Percentiles rank a stretch among this genome's conserved stretches.
phyloP scores from a whole-genome alignment of 2,888 invertebrate species.

The Calliphora vomitoria region DNA sequence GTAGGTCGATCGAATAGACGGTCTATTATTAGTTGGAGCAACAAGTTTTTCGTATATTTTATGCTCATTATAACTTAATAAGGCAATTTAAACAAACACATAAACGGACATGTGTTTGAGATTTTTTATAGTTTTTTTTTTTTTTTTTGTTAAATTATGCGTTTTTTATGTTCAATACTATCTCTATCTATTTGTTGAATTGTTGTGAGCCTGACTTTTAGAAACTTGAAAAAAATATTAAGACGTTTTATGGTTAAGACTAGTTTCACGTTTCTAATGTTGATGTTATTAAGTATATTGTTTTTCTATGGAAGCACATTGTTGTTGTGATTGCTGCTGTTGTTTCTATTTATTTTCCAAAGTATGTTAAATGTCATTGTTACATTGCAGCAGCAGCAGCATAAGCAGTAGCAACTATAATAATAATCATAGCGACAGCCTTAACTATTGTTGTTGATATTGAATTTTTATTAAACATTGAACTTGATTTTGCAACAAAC shows the following conservation, averaged over 20 bases:
- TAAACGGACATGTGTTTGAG: slow-evolving; percentile 50
- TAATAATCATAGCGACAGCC: not conserved
- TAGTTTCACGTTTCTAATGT: slow-evolving; percentile 63
- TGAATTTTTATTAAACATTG: slow-evolving; percentile 67
- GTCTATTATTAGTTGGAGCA: slow-evolving; percentile 26
- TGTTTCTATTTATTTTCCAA: slow-evolving; percentile 29
- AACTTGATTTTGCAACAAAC: slow-evolving; percentile 54
- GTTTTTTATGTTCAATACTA: slow-evolving; percentile 33
- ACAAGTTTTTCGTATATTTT: slow-evolving; percentile 60
- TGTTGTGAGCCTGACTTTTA: slow-evolving; percentile 11
- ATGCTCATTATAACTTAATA: slow-evolving; percentile 71
- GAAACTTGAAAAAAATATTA: not conserved
- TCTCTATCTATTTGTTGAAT: not conserved
- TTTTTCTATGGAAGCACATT: slow-evolving; percentile 44
- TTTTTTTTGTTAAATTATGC: slow-evolving; percentile 47
- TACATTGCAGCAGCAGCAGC: slow-evolving; percentile 43
- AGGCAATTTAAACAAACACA: slow-evolving; percentile 50
- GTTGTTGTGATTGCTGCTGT: not conserved
- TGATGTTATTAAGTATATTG: slow-evolving; percentile 22
- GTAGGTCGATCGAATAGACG: not conserved
- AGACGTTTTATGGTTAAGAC: slow-evolving; percentile 55
- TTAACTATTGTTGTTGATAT: slow-evolving; percentile 55
- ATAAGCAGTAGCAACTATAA: slow-evolving; percentile 27
- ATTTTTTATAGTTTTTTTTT: not conserved
- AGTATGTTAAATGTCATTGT: slow-evolving; percentile 70